Evolutionary conservation across 1,140 invertebrate genomes (phyloP).

Genomic region (Aradophagus sp.): DNA sequence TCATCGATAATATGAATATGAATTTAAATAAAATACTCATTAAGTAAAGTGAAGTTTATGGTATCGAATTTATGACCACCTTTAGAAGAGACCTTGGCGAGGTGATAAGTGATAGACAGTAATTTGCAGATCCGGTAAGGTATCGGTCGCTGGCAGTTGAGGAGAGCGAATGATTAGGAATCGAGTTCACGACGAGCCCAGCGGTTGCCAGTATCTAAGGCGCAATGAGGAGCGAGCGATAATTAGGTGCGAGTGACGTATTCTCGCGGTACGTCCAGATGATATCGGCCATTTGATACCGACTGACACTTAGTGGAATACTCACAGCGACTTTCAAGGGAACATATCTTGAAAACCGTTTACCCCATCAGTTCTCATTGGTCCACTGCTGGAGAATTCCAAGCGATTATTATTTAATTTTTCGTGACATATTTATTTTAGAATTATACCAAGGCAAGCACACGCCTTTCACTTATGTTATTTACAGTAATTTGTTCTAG

Average conservation of each 20-base stretch:
- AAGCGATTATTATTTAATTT: too few species aligned
- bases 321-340: constrained; percentile 38
- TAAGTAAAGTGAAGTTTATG: too few species aligned
- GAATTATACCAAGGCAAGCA: too few species aligned
- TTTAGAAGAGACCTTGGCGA: constrained; percentile 32
- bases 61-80: too few species aligned
- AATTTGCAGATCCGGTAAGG: constrained; percentile 45
- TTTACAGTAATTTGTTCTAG: too few species aligned
- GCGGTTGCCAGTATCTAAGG: constrained; percentile 21
- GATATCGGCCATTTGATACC: constrained; percentile 51
- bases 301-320: too few species aligned
- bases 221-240: constrained; percentile 52
- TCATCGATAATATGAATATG: too few species aligned
- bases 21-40: too few species aligned
- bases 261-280: constrained; percentile 47
- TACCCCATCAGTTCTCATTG: constrained; percentile 6
- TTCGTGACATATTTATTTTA: too few species aligned
- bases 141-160: constrained; percentile 38
- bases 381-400: too few species aligned
- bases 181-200: constrained; percentile 1
- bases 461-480: too few species aligned
- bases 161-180: constrained; percentile 41
- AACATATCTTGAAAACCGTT: constrained; percentile 31
- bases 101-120: constrained; percentile 52
- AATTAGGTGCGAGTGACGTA: constrained; percentile 58